phyloP scores from a whole-genome alignment of 2,113 vertebrate genomes.

The Salminus brasiliensis region DNA sequence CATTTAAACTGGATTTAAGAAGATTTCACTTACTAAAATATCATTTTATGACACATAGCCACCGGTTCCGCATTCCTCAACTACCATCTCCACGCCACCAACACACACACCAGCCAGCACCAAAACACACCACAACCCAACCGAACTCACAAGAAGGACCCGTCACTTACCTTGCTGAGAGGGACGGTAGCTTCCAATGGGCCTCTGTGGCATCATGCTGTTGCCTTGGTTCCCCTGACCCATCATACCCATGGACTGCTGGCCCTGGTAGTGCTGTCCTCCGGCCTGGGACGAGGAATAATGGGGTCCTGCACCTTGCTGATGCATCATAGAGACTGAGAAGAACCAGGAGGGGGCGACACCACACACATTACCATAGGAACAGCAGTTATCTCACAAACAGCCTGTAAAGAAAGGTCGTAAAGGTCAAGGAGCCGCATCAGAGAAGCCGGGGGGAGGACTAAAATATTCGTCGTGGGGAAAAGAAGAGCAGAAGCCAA shows the following conservation, averaged over 20 bases:
- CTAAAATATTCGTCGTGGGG: background rate
- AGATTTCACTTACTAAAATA: too few relatives aligned
- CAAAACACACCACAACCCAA: background rate
- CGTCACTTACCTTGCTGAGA: slow-evolving; percentile 88
- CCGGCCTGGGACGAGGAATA: slow-evolving; percentile 86
- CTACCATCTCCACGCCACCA: too few relatives aligned
- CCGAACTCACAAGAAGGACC: background rate
- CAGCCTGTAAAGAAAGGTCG: slow-evolving; percentile 21
- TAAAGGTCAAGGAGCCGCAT: slow-evolving; percentile 20
- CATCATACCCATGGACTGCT: slow-evolving; percentile 90
- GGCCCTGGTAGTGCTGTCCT: slow-evolving; percentile 91
- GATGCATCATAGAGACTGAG: slow-evolving; percentile 94
- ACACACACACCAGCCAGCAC: too few relatives aligned
- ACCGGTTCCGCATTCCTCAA: too few relatives aligned
- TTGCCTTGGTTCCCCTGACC: slow-evolving; percentile 88
- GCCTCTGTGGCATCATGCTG: slow-evolving; percentile 89
- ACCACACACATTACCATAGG: slow-evolving; percentile 55
- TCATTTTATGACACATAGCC: too few relatives aligned
- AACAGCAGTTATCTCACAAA: background rate
- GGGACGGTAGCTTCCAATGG: slow-evolving; percentile 89
- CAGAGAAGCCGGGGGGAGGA: slow-evolving; percentile 43
- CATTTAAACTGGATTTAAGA: too few relatives aligned
- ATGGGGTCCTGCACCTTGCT: slow-evolving; percentile 88
- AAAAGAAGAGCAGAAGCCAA: slow-evolving; percentile 31
- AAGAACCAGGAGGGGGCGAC: slow-evolving; percentile 52